These are phyloP conservation scores for Sebastes trivittatus DNA, from an alignment of 2,797 vertebrate species.

Conservation along the genomic window DNA sequence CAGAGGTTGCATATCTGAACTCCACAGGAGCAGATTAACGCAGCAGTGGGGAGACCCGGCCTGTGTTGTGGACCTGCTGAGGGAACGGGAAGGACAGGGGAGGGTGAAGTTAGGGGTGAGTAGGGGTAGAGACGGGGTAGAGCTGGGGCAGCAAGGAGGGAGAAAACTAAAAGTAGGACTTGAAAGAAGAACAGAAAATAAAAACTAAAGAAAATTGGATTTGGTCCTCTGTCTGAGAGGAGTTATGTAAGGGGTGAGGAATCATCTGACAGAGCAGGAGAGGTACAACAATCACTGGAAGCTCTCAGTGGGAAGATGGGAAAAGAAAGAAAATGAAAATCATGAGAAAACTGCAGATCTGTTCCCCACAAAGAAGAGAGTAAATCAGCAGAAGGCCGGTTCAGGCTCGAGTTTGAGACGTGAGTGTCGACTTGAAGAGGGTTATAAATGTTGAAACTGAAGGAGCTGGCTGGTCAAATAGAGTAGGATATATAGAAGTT, in stretches of 20 bases:
- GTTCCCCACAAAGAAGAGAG: neutral
- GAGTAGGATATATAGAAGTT: neutral
- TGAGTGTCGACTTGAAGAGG: neutral
- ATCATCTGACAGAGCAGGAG: neutral
- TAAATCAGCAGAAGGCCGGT: neutral
- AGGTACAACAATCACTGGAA: neutral
- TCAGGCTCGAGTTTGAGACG: neutral
- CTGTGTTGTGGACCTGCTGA: conserved; percentile 39
- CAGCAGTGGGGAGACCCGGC: conserved; percentile 55
- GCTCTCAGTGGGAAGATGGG: neutral
- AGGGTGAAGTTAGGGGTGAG: neutral
- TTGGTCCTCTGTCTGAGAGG: neutral
- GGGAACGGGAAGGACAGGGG: conserved; percentile 4
- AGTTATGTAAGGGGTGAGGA: neutral
- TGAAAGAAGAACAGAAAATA: neutral
- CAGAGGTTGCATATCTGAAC: conserved; percentile 45
- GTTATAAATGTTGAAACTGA: conserved; percentile 13
- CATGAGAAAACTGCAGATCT: neutral
- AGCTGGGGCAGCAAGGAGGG: neutral
- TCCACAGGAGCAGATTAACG: conserved; percentile 73
- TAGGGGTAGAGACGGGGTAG: neutral
- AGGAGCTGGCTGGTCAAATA: neutral
- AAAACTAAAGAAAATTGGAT: neutral
- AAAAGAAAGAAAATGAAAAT: neutral
- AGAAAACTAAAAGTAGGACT: neutral